Evolutionary conservation across 2,888 invertebrate species (phyloP).

Genomic region (Bhutanitis thaidina): DNA sequence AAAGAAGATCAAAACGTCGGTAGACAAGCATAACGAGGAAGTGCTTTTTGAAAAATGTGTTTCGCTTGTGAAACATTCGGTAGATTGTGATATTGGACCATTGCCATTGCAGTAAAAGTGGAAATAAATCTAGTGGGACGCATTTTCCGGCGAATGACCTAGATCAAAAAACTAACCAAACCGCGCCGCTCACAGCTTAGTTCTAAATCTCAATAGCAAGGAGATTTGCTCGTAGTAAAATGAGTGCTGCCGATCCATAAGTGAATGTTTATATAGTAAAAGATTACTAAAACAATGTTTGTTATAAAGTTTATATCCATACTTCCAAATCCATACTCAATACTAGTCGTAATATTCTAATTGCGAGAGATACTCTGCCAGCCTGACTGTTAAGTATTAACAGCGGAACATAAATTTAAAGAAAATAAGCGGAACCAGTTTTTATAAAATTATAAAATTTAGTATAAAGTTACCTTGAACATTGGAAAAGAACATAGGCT

Average conservation of each 20-base stretch:
- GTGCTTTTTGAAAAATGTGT: conserved; percentile 62
- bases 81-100: conserved; percentile 70
- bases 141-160: conserved; percentile 63
- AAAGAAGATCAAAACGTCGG: conserved; percentile 12
- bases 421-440: too few species aligned
- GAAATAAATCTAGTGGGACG: conserved; percentile 69
- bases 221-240: conserved; percentile 24
- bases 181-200: conserved; percentile 33
- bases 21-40: conserved; percentile 36
- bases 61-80: conserved; percentile 60
- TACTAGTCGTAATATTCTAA: too few species aligned
- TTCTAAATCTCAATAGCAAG: conserved; percentile 35
- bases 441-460: too few species aligned
- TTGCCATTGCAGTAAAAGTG: conserved; percentile 77
- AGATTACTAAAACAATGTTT: background rate
- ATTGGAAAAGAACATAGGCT: too few species aligned
- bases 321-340: too few species aligned
- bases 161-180: conserved; percentile 56
- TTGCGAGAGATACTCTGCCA: too few species aligned
- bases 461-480: too few species aligned
- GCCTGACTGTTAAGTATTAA: too few species aligned
- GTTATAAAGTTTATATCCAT: background rate
- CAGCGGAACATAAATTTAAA: too few species aligned
- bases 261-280: background rate
- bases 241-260: conserved; percentile 14